Evolutionary conservation across 2,113 vertebrate genomes (phyloP).

Genomic region (Actinemys pallida): DNA sequence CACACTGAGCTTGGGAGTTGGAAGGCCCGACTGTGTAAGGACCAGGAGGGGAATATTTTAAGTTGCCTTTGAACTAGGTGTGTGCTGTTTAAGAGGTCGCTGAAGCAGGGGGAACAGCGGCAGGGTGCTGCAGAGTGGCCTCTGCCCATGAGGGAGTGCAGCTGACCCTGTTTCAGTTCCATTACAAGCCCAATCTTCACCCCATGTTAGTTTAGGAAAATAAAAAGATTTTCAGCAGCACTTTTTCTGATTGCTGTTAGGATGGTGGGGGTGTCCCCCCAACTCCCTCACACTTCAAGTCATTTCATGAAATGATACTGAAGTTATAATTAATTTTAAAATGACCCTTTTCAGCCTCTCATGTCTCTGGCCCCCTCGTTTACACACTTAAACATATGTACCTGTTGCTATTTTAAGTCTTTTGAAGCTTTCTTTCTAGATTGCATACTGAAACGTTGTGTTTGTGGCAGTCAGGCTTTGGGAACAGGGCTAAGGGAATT

Average conservation of each 20-base stretch:
- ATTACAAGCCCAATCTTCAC: background rate
- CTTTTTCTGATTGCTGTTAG: background rate
- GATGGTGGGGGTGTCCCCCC: rapidly evolving
- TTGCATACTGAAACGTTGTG: rapidly evolving
- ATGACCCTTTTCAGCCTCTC: background rate
- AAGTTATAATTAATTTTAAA: background rate
- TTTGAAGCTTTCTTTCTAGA: background rate
- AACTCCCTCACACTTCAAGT: background rate
- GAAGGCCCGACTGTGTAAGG: no score
- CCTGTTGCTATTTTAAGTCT: background rate
- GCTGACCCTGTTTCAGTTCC: background rate
- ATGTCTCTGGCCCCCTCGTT: constrained; percentile 42
- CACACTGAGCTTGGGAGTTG: no score
- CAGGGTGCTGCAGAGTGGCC: no score
- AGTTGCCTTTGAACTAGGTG: no score
- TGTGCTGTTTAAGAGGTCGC: no score
- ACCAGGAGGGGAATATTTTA: no score
- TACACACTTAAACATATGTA: background rate
- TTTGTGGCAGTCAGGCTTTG: background rate
- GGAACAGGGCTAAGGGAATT: background rate
- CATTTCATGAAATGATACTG: background rate
- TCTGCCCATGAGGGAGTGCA: no score
- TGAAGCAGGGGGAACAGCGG: no score
- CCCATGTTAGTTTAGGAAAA: background rate
- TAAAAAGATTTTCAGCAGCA: background rate